Base-by-base conservation (phyloP, 1,140 invertebrate species). In the Ganaspis sp. region DNA sequence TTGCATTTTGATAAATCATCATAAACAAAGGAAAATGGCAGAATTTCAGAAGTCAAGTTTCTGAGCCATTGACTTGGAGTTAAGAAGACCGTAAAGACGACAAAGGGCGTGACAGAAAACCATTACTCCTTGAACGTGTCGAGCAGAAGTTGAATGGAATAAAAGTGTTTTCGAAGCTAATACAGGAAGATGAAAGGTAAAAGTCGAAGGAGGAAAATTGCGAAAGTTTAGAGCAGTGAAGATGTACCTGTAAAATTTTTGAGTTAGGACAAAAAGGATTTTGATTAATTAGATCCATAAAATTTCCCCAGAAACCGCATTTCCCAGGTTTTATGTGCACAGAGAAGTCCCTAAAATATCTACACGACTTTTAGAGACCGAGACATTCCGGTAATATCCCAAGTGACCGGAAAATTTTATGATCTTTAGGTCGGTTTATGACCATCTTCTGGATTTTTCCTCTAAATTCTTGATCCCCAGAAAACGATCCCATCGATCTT, bases 91-190 rank as follows among this genome's bases (percentile, higher is more conserved):
- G 53, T 54, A 54, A 54, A 54, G 53, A 54, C 53, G 53, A 54
- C 53, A 54, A 54, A 54, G 21, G 53, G 21, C 53, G 53, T 54
- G 53, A 54, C 53, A 54, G 53, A 54, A 54, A 54, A 54, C 53
- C 53, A 54, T 54, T 54, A 54, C 6, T 54, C 53, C 11, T 23
- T 54, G 53, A 19, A 23, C 53, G 53, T 54, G 53, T 54, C 53
- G 1, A 54, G 19, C 53, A 54, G 53, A 21, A 54, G 21, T 54
- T 54, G 53, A 23, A 54, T 54, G 53, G 21, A 54, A 54, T 54
- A 54, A 9, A 54, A 54, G 53, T 54, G 53, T 54, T 54, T 54
- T 54, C 53, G 53, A 23, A 26, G 21, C 53, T 23, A 6, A 23
- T 6, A 21, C 53, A 23, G 19, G 21, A 54, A 11, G 21, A 23